A percentile compares a stretch with the other conserved stretches of the same genome.
Conservation (phyloP, 2,113 vertebrate genomes). For the Fukomys damarensis region DNA sequence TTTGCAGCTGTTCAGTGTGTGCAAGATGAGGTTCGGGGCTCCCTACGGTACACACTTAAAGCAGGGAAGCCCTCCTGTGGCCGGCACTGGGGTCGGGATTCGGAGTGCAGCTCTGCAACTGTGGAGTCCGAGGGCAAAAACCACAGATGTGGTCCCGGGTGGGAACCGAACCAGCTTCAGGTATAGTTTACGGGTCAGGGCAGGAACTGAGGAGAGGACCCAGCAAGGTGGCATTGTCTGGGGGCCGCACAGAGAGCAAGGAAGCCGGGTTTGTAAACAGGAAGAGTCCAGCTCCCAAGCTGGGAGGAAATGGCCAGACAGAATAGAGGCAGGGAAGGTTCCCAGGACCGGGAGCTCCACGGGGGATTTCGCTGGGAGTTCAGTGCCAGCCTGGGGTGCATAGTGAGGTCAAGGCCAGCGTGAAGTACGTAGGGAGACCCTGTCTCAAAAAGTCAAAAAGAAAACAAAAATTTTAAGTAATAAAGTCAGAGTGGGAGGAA, state of each 20-base stretch:
- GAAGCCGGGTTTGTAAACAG: slow-evolving; percentile 29
- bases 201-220: background rate
- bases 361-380: background rate
- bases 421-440: no score
- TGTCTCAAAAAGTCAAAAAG: no score
- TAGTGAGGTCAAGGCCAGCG: no score
- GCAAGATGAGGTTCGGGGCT: background rate
- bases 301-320: background rate
- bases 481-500: no score
- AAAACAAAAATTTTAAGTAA: no score
- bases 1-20: slow-evolving; percentile 34
- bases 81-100: background rate
- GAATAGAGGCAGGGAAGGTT: background rate
- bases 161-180: background rate
- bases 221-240: accelerated
- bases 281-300: background rate
- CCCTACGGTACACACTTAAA: background rate
- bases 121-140: background rate
- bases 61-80: background rate
- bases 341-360: background rate
- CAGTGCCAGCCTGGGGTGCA: no score
- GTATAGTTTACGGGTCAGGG: accelerated
- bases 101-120: no score
- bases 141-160: accelerated
- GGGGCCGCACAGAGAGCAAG: background rate